Evolutionary conservation across 2,888 invertebrate genomes (phyloP).

Genomic region (Scelioninae gen. 1): DNA sequence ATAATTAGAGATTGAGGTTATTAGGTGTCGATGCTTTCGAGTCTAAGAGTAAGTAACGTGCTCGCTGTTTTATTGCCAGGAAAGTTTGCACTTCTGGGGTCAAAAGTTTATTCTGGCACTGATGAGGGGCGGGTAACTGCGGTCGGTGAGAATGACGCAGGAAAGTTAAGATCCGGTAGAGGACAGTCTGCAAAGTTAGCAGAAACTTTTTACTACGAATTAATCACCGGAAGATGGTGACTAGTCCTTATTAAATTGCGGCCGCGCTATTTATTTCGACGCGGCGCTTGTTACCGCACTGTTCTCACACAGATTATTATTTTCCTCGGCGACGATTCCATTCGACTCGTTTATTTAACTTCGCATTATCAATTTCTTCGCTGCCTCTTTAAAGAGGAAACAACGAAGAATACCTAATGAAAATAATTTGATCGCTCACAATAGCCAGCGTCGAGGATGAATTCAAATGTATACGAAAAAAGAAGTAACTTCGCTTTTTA

Average conservation of each 20-base stretch:
- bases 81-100: slow-evolving; percentile 77
- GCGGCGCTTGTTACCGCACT: slow-evolving; percentile 73
- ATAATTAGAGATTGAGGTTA: slow-evolving; percentile 77
- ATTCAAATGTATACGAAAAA: slow-evolving; percentile 43
- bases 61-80: slow-evolving; percentile 78
- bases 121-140: slow-evolving; percentile 72
- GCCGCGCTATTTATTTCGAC: slow-evolving; percentile 80
- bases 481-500: slow-evolving; percentile 40
- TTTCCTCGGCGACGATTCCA: slow-evolving; percentile 58
- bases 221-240: slow-evolving; percentile 82
- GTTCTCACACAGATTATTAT: slow-evolving; percentile 70
- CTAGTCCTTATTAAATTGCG: slow-evolving; percentile 83
- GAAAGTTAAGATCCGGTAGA: slow-evolving; percentile 80
- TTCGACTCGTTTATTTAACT: slow-evolving; percentile 63
- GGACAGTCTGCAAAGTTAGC: slow-evolving; percentile 81
- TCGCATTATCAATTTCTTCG: slow-evolving; percentile 64
- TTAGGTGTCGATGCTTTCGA: slow-evolving; percentile 77
- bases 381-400: slow-evolving; percentile 47
- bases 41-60: slow-evolving; percentile 71
- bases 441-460: slow-evolving; percentile 41
- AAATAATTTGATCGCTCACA: slow-evolving; percentile 58
- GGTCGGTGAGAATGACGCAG: slow-evolving; percentile 79
- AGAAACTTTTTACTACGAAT: slow-evolving; percentile 82
- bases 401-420: slow-evolving; percentile 56
- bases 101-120: slow-evolving; percentile 78